Conservation (phyloP, 1,140 invertebrate species). For the Drosophila obscura region DNA sequence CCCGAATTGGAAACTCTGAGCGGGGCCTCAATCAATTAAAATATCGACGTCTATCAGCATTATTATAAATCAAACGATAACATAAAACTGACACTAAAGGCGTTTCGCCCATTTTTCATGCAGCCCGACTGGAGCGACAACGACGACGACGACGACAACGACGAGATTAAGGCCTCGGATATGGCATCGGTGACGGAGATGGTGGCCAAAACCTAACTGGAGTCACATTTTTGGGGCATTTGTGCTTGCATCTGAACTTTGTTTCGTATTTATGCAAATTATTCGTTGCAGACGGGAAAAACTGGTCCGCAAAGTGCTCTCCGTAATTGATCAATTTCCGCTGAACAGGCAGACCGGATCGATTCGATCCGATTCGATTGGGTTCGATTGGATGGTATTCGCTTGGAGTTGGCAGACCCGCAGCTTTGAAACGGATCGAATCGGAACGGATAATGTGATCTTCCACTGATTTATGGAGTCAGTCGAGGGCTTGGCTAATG, state of each 20-base stretch:
- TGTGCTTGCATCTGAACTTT: constrained; percentile 50
- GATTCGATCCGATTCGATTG: constrained; percentile 19
- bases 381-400: constrained; percentile 2
- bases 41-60: constrained; percentile 81
- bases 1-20: not conserved
- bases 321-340: constrained; percentile 80
- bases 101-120: constrained; percentile 80
- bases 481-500: constrained; percentile 53
- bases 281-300: constrained; percentile 67
- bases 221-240: constrained; percentile 46
- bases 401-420: constrained; percentile 50
- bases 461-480: constrained; percentile 67
- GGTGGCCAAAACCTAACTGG: constrained; percentile 49
- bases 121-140: constrained; percentile 18
- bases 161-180: constrained; percentile 68
- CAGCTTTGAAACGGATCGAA: constrained; percentile 34
- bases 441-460: constrained; percentile 59
- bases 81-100: constrained; percentile 82
- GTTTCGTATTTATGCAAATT: constrained; percentile 70
- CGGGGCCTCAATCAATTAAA: constrained; percentile 71
- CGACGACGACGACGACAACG: constrained; percentile 29
- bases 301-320: constrained; percentile 76
- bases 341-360: constrained; percentile 43
- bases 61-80: constrained; percentile 83
- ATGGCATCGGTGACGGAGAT: constrained; percentile 40